phyloP scores from a whole-genome alignment of 2,113 vertebrate genomes.

The Apteryx mantelli region DNA sequence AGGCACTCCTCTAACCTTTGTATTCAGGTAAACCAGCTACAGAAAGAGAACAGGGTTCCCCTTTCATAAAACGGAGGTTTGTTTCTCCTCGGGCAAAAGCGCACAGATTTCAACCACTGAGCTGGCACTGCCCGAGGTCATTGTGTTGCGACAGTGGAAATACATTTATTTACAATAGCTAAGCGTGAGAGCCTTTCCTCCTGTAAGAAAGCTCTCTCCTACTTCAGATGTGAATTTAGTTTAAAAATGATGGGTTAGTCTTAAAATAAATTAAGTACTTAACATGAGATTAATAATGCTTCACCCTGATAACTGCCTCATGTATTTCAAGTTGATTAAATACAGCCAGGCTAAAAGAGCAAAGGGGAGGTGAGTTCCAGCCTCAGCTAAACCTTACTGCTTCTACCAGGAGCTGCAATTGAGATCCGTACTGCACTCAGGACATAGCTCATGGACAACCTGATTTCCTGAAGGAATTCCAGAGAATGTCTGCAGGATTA shows the following conservation, averaged over 20 bases:
- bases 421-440: rapidly evolving
- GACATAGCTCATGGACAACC: not conserved
- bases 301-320: not conserved
- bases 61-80: not conserved
- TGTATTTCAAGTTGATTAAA: not conserved
- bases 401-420: not conserved
- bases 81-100: not conserved
- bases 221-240: not conserved
- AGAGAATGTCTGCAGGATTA: not conserved
- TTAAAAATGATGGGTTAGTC: rapidly evolving
- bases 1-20: not conserved
- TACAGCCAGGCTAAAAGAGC: not conserved
- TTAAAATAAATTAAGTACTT: not conserved
- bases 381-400: not conserved
- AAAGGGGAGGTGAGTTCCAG: not conserved
- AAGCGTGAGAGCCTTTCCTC: not conserved
- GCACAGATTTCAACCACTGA: not conserved
- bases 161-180: not conserved
- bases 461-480: not conserved
- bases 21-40: not conserved
- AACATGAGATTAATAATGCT: not conserved
- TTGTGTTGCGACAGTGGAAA: not conserved
- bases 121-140: not conserved
- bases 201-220: not conserved
- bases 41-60: not conserved